Percentiles rank a stretch among this genome's conserved stretches.
phyloP scores from a whole-genome alignment of 1,140 invertebrate genomes.

The Pomacea maculata region DNA sequence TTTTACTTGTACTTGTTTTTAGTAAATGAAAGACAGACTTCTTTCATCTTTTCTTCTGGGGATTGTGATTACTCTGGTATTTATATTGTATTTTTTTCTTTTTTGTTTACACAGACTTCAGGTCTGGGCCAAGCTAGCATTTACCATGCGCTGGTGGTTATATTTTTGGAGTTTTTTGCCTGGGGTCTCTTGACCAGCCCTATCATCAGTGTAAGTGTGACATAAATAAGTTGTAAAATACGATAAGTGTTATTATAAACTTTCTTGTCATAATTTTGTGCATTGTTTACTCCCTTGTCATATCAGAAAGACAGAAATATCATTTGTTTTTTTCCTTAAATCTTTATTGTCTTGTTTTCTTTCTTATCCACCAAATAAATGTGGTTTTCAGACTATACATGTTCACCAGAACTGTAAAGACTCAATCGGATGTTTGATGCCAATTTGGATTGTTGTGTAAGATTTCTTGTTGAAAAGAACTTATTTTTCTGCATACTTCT shows the following conservation, averaged over 20 bases:
- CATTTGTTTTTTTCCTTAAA: no score
- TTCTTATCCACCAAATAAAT: no score
- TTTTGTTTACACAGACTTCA: constrained; percentile 20
- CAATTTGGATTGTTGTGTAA: neutral
- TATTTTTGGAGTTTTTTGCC: constrained; percentile 99
- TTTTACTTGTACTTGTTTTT: no score
- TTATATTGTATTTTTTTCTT: constrained; percentile 5
- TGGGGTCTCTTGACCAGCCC: constrained; percentile 99
- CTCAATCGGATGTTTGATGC: no score
- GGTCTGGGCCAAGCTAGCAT: constrained; percentile 79
- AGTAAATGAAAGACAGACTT: no score
- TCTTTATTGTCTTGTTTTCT: no score
- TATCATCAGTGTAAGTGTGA: constrained; percentile 86
- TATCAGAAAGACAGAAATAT: no score
- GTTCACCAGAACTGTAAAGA: no score
- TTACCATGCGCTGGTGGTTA: constrained; percentile 97
- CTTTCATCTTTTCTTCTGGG: no score
- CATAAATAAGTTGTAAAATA: constrained; percentile 9
- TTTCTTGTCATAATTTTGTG: neutral
- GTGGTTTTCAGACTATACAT: no score
- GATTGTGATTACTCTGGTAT: no score
- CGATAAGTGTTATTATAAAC: neutral
- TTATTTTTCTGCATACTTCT: neutral
- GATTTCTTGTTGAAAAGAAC: constrained; percentile 2
- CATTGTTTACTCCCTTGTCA: no score